phyloP scores from a whole-genome alignment of 2,797 vertebrate species.

The Bryconaethiops microstoma region DNA sequence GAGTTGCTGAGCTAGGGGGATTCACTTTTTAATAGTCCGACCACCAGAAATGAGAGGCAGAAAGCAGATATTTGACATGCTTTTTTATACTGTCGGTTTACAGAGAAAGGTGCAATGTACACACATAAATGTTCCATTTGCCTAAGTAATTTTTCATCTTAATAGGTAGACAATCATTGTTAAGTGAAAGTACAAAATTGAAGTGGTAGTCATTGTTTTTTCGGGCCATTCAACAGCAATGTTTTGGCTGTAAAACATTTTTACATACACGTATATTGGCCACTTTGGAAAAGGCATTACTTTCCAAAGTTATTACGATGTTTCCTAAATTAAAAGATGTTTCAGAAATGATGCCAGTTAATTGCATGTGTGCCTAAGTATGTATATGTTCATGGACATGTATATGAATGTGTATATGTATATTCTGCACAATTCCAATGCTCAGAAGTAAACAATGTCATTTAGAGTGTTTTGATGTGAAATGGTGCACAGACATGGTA shows the following conservation, averaged over 20 bases:
- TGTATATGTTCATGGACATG: not conserved
- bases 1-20: slow-evolving; percentile 28
- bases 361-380: not conserved
- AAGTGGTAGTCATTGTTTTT: not conserved
- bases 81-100: not conserved
- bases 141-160: not conserved
- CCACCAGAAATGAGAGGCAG: slow-evolving; percentile 14
- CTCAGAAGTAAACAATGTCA: too few species aligned
- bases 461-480: too few species aligned
- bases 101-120: not conserved
- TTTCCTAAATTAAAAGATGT: not conserved
- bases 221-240: not conserved
- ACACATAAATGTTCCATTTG: not conserved
- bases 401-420: not conserved
- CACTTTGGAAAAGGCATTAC: not conserved
- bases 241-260: not conserved
- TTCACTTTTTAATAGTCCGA: slow-evolving; percentile 34
- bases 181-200: not conserved
- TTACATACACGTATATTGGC: not conserved
- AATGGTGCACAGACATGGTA: too few species aligned
- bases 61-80: slow-evolving; percentile 9
- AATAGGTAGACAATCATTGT: not conserved
- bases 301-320: too few species aligned
- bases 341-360: not conserved
- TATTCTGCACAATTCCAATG: too few species aligned